Evolutionary conservation across 1,140 invertebrate genomes (phyloP), one percentile per base, ranked within the genome.

Genomic region (Heliothis subflexa): DNA sequence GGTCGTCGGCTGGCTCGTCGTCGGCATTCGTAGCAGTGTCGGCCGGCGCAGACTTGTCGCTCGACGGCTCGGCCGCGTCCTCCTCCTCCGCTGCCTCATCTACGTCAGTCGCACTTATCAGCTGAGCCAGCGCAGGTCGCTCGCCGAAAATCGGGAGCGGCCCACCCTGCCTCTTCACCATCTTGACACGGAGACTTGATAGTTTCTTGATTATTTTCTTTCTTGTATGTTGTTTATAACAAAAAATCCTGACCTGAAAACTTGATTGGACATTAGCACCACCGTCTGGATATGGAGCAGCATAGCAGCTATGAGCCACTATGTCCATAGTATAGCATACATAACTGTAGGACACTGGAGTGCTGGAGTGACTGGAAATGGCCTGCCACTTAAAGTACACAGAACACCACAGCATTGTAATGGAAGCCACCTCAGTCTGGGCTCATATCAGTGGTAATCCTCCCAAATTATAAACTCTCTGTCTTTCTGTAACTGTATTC

Each of bases 231-330:
- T 71, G 86, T 86, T 83, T 81, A 84, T 61, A 40, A 80, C 57
- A 86, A 80, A 82, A 85, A 81, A 84, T 90, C 85, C 89, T 91
- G 87, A 94, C 93, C 93, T 94, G 93, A 94, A 94, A 94, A 94
- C 93, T 94, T 88, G 93, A 94, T 93, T 92, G 84, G 85, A 92
- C 85, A 94, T 94, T 94, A 94, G 91, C 91, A 94, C 88, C 90
- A 87, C 86, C 81, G 83, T 86, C 86, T 88, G 86, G 83, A 87
- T 73, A 87, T 87, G 85, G 84, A 86, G 85, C 72, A 85, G 85
- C 79, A 86, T 83, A 81, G 71, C 73, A 76, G 81, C 82, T 71
- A 55, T 79, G 75, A 82, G 82, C 81, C 82, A 81, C 83, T 83
- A 81, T 85, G 83, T 86, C 85, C 81, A 85, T 81, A 82, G 76